These are phyloP conservation scores for Camponotus fellah DNA, from an alignment of 2,888 invertebrate species.

Conservation along the genomic window DNA sequence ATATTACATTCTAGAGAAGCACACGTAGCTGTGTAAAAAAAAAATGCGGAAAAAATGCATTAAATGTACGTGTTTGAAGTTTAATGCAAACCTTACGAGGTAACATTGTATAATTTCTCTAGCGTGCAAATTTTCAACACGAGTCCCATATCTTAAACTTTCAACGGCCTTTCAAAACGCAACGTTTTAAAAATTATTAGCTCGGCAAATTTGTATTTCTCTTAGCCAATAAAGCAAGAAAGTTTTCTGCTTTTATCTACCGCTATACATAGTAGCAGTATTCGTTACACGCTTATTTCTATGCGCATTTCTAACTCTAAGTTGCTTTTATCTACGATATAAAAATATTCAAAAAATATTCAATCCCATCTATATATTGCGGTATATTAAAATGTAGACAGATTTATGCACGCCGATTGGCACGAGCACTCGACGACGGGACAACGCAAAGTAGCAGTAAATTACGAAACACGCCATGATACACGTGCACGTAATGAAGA, in stretches of 20 bases:
- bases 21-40: not conserved
- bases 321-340: conserved; percentile 20
- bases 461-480: conserved; percentile 49
- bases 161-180: conserved; percentile 46
- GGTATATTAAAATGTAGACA: not conserved
- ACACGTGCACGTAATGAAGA: conserved; percentile 75
- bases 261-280: not conserved
- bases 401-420: conserved; percentile 64
- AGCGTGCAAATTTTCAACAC: conserved; percentile 41
- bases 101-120: conserved; percentile 37
- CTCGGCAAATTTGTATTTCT: conserved; percentile 1
- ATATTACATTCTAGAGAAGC: conserved; percentile 24
- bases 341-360: conserved; percentile 44
- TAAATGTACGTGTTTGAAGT: conserved; percentile 9
- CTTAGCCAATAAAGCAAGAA: conserved; percentile 32
- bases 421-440: conserved; percentile 57
- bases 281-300: conserved; percentile 22
- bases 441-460: conserved; percentile 45
- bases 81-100: conserved; percentile 24
- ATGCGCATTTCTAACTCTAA: conserved; percentile 9
- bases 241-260: conserved; percentile 36
- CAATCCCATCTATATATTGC: not conserved
- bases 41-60: conserved; percentile 44
- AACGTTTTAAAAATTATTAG: conserved; percentile 46
- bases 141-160: conserved; percentile 29